Percentiles rank a stretch among this genome's conserved stretches.
Evolutionary conservation across 2,797 vertebrate species (phyloP).

Genomic region (Syngnathus rostellatus): DNA sequence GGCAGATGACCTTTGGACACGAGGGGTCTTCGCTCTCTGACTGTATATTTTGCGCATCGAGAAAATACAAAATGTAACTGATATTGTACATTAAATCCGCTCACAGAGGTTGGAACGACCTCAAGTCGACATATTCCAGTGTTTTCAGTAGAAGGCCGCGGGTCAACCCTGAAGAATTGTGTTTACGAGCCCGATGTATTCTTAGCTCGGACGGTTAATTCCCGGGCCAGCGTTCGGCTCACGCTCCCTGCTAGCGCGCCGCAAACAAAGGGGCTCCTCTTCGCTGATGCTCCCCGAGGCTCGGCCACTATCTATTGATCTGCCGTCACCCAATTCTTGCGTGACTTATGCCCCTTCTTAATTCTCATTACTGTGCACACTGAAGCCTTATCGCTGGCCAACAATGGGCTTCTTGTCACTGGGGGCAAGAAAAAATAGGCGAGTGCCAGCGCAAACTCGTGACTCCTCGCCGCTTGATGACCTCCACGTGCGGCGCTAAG

Average conservation of each 20-base stretch:
- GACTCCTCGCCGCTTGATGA: slow-evolving; percentile 58
- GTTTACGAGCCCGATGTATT: slow-evolving; percentile 27
- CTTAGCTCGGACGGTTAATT: slow-evolving; percentile 42
- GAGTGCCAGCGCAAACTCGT: slow-evolving; percentile 59
- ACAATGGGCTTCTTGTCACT: slow-evolving; percentile 67
- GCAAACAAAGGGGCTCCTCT: slow-evolving; percentile 67
- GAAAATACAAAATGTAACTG: neutral
- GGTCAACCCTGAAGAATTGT: slow-evolving; percentile 25
- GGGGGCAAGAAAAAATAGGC: slow-evolving; percentile 58
- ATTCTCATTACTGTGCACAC: slow-evolving; percentile 69
- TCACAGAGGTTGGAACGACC: slow-evolving; percentile 9
- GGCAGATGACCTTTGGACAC: too few relatives aligned
- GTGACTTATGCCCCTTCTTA: slow-evolving; percentile 67
- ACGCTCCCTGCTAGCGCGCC: slow-evolving; percentile 38
- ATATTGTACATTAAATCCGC: neutral
- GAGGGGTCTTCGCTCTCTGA: too few relatives aligned
- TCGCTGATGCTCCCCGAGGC: slow-evolving; percentile 61
- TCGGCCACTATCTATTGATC: slow-evolving; percentile 68
- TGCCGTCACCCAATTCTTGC: slow-evolving; percentile 66
- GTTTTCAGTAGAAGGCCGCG: slow-evolving; percentile 23
- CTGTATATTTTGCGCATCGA: too few relatives aligned
- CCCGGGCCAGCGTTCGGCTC: slow-evolving; percentile 32
- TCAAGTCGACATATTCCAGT: slow-evolving; percentile 10
- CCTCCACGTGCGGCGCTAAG: slow-evolving; percentile 46
- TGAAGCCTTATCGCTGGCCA: slow-evolving; percentile 65